Conservation (phyloP, 2,797 vertebrate genomes). For the Sebastes cheni region DNA sequence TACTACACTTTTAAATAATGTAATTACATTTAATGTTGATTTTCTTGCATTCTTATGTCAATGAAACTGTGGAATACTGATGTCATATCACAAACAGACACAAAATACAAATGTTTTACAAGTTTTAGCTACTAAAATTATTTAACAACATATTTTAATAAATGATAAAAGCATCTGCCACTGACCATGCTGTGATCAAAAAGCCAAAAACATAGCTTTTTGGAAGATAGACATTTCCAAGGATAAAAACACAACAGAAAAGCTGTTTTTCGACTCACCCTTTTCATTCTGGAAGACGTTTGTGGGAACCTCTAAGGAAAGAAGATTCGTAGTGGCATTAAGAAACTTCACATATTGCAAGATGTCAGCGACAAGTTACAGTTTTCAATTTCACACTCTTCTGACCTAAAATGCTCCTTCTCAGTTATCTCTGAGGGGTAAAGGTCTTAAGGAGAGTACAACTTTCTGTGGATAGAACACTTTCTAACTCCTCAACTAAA, state of each 20-base stretch:
- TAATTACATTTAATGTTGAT: neutral
- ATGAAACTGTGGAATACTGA: no score
- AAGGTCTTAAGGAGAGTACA: neutral
- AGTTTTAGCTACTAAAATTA: no score
- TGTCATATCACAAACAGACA: no score
- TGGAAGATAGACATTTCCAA: neutral
- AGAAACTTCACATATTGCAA: neutral
- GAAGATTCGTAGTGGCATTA: neutral
- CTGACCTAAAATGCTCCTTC: neutral
- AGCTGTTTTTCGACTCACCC: neutral
- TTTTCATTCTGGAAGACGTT: neutral
- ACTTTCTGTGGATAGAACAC: neutral
- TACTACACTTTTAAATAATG: neutral
- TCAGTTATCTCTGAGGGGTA: neutral
- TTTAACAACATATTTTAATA: neutral
- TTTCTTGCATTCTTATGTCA: neutral
- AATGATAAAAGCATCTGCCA: neutral
- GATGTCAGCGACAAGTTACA: neutral
- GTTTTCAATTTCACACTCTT: conserved; percentile 4
- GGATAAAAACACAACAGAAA: neutral
- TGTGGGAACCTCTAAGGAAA: neutral
- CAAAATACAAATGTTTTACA: no score
- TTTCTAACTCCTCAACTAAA: neutral
- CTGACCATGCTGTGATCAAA: neutral
- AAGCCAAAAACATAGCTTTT: neutral